phyloP scores from a whole-genome alignment of 1,140 invertebrate species.

The Oscheius sp. region DNA sequence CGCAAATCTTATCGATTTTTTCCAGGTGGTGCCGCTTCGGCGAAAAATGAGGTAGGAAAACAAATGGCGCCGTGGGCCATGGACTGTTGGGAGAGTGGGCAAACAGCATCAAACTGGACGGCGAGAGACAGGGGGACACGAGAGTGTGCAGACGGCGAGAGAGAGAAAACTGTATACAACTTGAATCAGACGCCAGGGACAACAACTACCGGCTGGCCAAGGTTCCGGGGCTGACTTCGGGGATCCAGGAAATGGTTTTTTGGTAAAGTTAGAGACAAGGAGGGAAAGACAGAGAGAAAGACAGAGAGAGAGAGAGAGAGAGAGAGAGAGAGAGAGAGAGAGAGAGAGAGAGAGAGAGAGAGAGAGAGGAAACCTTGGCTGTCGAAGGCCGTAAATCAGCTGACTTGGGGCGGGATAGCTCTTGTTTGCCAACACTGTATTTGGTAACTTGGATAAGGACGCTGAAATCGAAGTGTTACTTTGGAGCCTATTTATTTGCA shows the following conservation, averaged over 20 bases:
- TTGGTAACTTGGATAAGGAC: background rate
- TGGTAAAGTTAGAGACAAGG: background rate
- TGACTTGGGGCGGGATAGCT: background rate
- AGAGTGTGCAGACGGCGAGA: background rate
- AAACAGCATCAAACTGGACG: slow-evolving; percentile 8
- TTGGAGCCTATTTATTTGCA: background rate
- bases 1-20: too few species aligned
- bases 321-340: background rate
- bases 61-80: slow-evolving; percentile 8
- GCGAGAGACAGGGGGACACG: background rate
- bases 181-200: background rate
- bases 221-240: background rate
- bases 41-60: slow-evolving; percentile 12
- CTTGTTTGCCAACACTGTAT: background rate
- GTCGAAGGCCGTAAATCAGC: background rate
- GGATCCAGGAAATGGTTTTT: background rate
- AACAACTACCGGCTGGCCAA: background rate
- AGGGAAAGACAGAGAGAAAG: background rate
- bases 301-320: background rate
- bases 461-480: background rate
- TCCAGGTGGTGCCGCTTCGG: background rate
- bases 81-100: slow-evolving; percentile 8
- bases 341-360: background rate
- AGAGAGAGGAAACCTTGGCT: background rate
- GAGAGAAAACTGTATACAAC: background rate